phyloP scores from a whole-genome alignment of 2,113 vertebrate genomes.

The Crocuta crocuta region DNA sequence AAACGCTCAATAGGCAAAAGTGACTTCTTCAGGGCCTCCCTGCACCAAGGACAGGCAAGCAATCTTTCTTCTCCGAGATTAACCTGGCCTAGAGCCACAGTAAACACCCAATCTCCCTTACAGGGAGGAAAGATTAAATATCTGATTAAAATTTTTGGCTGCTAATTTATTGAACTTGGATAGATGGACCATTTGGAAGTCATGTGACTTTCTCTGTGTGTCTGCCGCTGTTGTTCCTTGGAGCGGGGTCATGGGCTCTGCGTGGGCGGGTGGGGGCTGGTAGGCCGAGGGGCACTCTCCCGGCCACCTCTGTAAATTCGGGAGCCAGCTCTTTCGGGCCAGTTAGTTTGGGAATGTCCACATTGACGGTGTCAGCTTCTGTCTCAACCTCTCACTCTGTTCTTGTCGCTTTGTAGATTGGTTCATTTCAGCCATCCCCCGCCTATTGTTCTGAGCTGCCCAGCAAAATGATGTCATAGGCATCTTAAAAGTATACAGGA shows the following conservation, averaged over 20 bases:
- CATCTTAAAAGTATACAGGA: constrained; percentile 58
- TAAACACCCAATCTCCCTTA: constrained; percentile 88
- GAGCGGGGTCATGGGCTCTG: constrained; percentile 66
- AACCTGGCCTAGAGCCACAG: constrained; percentile 86
- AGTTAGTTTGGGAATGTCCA: background rate
- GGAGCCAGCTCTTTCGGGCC: background rate
- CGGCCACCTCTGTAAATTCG: background rate
- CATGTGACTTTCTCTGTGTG: constrained; percentile 73
- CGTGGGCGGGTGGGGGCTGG: background rate
- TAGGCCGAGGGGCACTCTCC: background rate
- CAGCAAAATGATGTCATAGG: constrained; percentile 64
- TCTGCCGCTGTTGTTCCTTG: constrained; percentile 68
- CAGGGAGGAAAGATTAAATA: constrained; percentile 90
- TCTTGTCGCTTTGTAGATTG: constrained; percentile 22
- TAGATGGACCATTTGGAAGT: constrained; percentile 72
- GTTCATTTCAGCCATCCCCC: constrained; percentile 34
- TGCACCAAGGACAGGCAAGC: constrained; percentile 83
- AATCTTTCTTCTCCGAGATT: constrained; percentile 86
- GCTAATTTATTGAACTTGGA: constrained; percentile 91
- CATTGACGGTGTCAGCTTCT: background rate
- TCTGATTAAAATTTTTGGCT: constrained; percentile 90
- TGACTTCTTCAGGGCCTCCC: constrained; percentile 66
- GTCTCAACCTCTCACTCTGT: background rate
- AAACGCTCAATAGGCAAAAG: constrained; percentile 62
- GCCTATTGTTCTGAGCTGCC: constrained; percentile 64